phyloP scores from a whole-genome alignment of 2,797 vertebrate species.

The Peromyscus aztecus region DNA sequence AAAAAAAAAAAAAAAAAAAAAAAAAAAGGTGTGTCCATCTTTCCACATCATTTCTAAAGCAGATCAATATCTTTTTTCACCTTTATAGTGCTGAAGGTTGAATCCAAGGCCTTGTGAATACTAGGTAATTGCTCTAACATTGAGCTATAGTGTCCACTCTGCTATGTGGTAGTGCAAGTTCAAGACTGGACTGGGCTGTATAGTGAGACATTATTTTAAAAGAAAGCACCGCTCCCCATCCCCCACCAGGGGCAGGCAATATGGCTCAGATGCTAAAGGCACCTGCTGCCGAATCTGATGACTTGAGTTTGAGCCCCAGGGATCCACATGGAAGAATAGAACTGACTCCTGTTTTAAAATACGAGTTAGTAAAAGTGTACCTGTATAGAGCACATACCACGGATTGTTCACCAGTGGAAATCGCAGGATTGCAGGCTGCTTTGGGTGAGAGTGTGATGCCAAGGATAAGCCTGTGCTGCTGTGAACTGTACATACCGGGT shows the following conservation, averaged over 20 bases:
- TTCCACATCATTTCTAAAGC: conserved; percentile 32
- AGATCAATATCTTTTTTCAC: neutral
- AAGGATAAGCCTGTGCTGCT: too few species aligned
- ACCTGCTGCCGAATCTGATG: neutral
- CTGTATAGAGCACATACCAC: too few species aligned
- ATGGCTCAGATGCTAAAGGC: neutral
- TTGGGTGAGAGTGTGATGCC: too few species aligned
- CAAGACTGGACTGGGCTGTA: neutral
- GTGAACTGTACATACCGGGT: neutral
- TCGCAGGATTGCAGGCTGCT: neutral
- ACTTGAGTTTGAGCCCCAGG: neutral
- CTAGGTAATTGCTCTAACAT: neutral
- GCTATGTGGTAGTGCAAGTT: conserved; percentile 80
- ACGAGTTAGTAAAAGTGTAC: neutral
- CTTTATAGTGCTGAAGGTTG: neutral
- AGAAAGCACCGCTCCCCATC: neutral
- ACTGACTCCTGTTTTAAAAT: neutral
- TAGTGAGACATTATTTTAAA: neutral
- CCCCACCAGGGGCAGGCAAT: neutral
- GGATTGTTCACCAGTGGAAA: neutral
- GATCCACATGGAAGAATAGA: neutral
- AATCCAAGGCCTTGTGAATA: neutral
- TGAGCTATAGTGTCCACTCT: neutral
- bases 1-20: too few species aligned
- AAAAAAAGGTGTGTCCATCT: too few species aligned